Evolutionary conservation across 2,113 vertebrate genomes (phyloP).

Genomic region (Ochotona princeps): DNA sequence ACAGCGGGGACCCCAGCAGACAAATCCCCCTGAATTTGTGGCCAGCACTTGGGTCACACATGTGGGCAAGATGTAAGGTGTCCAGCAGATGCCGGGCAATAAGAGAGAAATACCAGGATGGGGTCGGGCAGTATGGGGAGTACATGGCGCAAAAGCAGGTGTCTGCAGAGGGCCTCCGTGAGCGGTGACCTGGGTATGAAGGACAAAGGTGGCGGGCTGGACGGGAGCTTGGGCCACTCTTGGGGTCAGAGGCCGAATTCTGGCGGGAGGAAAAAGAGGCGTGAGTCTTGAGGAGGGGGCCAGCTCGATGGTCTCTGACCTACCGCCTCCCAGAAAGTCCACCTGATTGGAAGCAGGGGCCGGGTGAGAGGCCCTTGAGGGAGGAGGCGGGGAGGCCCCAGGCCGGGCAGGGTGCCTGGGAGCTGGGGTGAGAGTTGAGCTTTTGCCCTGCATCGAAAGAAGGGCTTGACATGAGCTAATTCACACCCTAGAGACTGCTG

Average conservation of each 20-base stretch:
- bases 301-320: no score
- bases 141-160: rapidly evolving
- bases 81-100: neutral
- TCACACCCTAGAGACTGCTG: no score
- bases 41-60: neutral
- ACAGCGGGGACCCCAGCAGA: neutral
- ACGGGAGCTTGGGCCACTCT: rapidly evolving
- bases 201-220: no score
- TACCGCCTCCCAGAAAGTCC: neutral
- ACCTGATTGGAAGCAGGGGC: no score
- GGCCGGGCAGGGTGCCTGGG: neutral
- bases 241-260: neutral
- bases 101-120: neutral
- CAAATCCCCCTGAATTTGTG: neutral
- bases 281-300: neutral
- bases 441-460: neutral
- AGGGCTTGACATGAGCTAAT: neutral
- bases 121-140: rapidly evolving
- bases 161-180: neutral
- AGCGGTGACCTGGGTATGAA: neutral
- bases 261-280: neutral
- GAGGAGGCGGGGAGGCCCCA: no score
- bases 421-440: neutral
- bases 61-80: rapidly evolving
- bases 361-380: no score